A percentile compares a stretch with the other conserved stretches of the same genome.
Evolutionary conservation across 2,888 invertebrate genomes (phyloP).

Genomic region (Papilio protenor): DNA sequence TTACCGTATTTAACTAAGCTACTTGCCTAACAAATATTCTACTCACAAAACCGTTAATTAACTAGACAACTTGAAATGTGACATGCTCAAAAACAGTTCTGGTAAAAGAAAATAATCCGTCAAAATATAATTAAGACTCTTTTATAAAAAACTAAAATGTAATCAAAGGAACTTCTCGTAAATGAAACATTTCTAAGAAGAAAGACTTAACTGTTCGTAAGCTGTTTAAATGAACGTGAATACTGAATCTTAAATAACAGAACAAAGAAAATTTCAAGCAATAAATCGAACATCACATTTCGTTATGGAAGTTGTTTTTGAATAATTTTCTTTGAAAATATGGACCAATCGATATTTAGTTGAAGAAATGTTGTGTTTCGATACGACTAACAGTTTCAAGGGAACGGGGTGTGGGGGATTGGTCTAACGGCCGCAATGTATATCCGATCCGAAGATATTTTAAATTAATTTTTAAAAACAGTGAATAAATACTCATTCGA

Average conservation of each 20-base stretch:
- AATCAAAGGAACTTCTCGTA: background rate
- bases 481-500: background rate
- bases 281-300: conserved; percentile 37
- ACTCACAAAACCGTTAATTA: background rate
- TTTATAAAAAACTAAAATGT: background rate
- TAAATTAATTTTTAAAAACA: background rate
- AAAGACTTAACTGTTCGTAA: background rate
- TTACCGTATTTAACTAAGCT: background rate
- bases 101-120: background rate
- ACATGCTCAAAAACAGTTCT: conserved; percentile 5
- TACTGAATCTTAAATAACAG: background rate
- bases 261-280: background rate
- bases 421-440: background rate
- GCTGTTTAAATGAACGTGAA: background rate
- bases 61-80: background rate
- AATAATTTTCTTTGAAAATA: background rate
- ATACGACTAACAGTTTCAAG: conserved; percentile 52
- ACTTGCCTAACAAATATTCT: conserved; percentile 3
- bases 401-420: conserved; percentile 49
- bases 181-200: background rate
- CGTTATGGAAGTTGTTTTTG: background rate
- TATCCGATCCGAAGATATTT: background rate
- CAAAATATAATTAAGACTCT: background rate
- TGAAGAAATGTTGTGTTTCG: conserved; percentile 50
- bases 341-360: conserved; percentile 26